Evolutionary conservation across 2,888 invertebrate genomes (phyloP).

Genomic region (Nephrotoma appendiculata): DNA sequence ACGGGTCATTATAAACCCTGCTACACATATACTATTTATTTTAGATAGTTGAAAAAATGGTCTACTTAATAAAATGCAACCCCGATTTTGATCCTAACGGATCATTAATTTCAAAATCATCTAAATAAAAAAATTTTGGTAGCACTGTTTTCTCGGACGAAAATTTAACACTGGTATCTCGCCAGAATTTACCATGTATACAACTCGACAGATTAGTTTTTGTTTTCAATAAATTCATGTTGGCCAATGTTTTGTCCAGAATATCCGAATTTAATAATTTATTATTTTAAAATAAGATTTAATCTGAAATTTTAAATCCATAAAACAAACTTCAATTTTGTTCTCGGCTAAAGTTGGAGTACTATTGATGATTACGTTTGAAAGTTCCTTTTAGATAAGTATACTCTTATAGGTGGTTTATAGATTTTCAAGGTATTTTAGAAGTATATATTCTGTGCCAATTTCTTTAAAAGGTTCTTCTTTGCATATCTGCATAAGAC

Average conservation of each 20-base stretch:
- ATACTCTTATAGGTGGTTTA: too few relatives aligned
- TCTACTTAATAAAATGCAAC: not conserved
- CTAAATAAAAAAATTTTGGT: not conserved
- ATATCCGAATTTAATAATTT: too few relatives aligned
- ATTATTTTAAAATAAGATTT: not conserved
- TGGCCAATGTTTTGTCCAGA: not conserved
- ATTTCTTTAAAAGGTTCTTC: too few relatives aligned
- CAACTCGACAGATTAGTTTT: not conserved
- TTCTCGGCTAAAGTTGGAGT: not conserved
- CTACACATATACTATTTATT: not conserved
- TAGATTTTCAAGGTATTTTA: too few relatives aligned
- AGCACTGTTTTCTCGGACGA: not conserved
- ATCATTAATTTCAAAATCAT: not conserved
- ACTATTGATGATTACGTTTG: too few relatives aligned
- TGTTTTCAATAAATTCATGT: not conserved
- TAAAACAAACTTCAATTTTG: not conserved
- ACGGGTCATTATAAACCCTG: too few relatives aligned
- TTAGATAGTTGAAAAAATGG: not conserved
- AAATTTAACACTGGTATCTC: not conserved
- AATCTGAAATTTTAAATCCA: not conserved
- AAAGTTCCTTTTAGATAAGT: too few relatives aligned
- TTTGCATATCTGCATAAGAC: not conserved
- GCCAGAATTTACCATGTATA: not conserved
- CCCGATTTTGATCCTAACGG: not conserved
- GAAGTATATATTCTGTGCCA: too few relatives aligned